These are phyloP conservation scores for Diplazon laetatorius DNA, from an alignment of 2,888 invertebrate species.

Conservation along the genomic window DNA sequence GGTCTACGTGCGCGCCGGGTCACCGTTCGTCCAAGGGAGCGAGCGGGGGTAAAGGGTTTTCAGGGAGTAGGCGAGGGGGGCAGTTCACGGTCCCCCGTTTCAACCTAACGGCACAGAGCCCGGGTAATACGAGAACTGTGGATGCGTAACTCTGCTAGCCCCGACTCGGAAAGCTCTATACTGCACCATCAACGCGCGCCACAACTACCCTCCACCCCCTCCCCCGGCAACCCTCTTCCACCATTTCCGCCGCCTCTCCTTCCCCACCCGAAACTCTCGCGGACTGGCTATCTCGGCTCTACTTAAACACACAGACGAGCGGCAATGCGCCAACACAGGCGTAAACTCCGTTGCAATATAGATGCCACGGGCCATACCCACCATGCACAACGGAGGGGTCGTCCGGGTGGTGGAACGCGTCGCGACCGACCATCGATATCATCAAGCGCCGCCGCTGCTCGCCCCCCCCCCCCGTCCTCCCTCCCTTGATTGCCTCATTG, in stretches of 20 bases:
- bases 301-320: conserved; percentile 14
- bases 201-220: conserved; percentile 44
- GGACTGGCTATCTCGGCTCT: conserved; percentile 35
- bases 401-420: conserved; percentile 50
- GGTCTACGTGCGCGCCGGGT: conserved; percentile 51
- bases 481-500: conserved; percentile 82
- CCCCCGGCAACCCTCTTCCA: conserved; percentile 21
- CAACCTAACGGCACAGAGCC: conserved; percentile 75
- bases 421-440: conserved; percentile 74
- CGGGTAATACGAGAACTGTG: conserved; percentile 78
- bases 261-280: not conserved
- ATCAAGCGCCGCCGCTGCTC: conserved; percentile 71
- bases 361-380: conserved; percentile 31
- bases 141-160: conserved; percentile 77
- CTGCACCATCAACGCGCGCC: conserved; percentile 59
- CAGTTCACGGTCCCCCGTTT: conserved; percentile 55
- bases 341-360: conserved; percentile 43
- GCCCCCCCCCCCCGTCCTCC: too few relatives aligned
- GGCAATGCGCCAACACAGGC: not conserved
- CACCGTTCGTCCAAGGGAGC: conserved; percentile 39
- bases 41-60: too few relatives aligned
- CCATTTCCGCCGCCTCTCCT: not conserved
- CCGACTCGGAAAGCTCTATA: conserved; percentile 58
- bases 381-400: conserved; percentile 41
- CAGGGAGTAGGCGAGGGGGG: too few relatives aligned